Evolutionary conservation across 2,113 vertebrate genomes (phyloP), one percentile per base, ranked within the genome.

Genomic region (Aptenodytes forsteri): DNA sequence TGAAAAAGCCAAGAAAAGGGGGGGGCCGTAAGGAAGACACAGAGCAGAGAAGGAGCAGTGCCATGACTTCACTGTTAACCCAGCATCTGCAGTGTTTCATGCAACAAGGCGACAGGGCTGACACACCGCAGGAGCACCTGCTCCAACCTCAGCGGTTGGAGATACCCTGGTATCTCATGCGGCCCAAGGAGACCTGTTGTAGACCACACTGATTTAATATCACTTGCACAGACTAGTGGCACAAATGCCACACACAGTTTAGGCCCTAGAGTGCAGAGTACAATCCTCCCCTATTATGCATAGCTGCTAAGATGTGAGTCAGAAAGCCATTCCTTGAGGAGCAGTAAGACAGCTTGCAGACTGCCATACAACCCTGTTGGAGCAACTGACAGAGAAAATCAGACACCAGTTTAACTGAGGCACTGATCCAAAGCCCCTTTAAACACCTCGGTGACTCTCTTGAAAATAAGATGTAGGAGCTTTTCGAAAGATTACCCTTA

Each of bases 351-450:
- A 91, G 78, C 75, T 90, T 90, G 56, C 55, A 83, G 46, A 23
- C 75, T 95, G 82, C 73, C 58, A 47, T 59, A 56, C 0, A 4
- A 66, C 54, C 71, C 59, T 62, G 70, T 34, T 80, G 76, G 59
- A 96, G 67, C 47, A 86, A 93, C 62, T 96, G 93, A 96, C 81
- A 83, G 91, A 62, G 55, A 95, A 90, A 92, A 96, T 91, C 94
- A 95, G 91, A 91, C 91, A 66, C 75, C 17, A 16, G 89, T 95
- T 91, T 90, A 87, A 90, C 82, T 90, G 78, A 96, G 58, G 89
- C 87, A 79, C 87, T 96, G 94, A 95, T 95, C 94, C 95, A 97
- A 96, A 97, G 95, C 95, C 84, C 94, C 82, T 96, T 96, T 96
- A 90, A 96, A 97, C 93, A 96, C 89, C 81, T 95, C 62, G 0